Conservation (phyloP, 2,113 vertebrate species). For the Centropus unirufus region DNA sequence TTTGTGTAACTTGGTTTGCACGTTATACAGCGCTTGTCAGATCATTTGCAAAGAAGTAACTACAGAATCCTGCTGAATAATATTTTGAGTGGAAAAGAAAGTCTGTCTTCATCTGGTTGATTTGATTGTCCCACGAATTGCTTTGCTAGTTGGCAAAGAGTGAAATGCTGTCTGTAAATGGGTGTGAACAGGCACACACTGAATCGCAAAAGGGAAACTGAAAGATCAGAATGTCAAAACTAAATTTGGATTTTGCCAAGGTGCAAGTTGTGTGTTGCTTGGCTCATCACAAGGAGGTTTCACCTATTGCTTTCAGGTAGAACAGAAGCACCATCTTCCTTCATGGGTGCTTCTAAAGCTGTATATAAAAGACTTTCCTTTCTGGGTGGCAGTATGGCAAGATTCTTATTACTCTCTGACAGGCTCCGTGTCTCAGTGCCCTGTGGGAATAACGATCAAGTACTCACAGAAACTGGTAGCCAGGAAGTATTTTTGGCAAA, state of each 20-base stretch:
- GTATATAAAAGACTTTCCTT: not conserved
- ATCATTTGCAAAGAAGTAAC: not conserved
- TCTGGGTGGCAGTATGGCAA: not conserved
- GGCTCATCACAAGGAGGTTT: not conserved
- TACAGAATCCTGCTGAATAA: not conserved
- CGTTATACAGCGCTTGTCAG: not conserved
- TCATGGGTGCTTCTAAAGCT: not conserved
- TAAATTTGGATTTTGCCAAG: not conserved
- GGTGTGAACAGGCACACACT: not conserved
- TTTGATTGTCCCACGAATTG: not conserved
- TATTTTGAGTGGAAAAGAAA: slow-evolving; percentile 7
- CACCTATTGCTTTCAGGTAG: not conserved
- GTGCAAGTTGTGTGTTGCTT: not conserved
- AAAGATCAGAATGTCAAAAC: not conserved
- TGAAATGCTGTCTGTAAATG: not conserved
- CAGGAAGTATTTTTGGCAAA: not conserved
- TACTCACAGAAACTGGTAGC: not conserved
- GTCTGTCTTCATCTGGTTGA: not conserved
- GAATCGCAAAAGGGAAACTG: rapidly evolving
- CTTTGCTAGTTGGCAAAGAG: not conserved
- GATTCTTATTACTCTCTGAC: not conserved
- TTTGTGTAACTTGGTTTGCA: slow-evolving; percentile 5
- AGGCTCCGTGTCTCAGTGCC: not conserved
- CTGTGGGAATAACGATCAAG: not conserved
- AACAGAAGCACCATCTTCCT: not conserved